A percentile compares a stretch with the other conserved stretches of the same genome.
phyloP scores from a whole-genome alignment of 2,797 vertebrate species.

The Lepus townsendii region DNA sequence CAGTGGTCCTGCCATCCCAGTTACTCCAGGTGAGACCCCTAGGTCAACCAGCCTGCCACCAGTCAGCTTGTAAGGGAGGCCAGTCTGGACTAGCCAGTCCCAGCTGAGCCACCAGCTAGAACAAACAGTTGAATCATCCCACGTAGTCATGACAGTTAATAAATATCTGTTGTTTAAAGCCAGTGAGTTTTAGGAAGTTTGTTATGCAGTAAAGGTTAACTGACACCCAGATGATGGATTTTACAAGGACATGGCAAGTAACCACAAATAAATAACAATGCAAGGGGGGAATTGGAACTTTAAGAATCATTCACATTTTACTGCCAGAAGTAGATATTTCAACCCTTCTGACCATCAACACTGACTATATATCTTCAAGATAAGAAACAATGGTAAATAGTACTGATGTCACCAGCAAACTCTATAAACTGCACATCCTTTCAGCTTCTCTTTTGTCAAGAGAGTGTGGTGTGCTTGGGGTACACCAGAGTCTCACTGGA shows the following conservation, averaged over 20 bases:
- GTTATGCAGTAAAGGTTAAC: background rate
- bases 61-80: background rate
- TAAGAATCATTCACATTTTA: background rate
- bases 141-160: background rate
- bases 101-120: background rate
- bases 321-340: background rate
- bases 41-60: background rate
- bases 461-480: background rate
- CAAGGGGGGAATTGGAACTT: background rate
- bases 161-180: background rate
- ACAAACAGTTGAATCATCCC: background rate
- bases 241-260: background rate
- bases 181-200: background rate
- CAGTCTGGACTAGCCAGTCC: background rate
- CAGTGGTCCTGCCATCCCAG: background rate
- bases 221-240: background rate
- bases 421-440: background rate
- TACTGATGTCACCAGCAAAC: background rate
- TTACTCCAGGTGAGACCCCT: background rate
- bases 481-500: background rate
- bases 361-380: background rate
- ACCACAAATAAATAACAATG: background rate
- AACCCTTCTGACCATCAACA: background rate
- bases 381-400: background rate
- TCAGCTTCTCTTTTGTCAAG: background rate